These are phyloP conservation scores for Anser cygnoides DNA, from an alignment of 2,113 vertebrate species.

Conservation along the genomic window DNA sequence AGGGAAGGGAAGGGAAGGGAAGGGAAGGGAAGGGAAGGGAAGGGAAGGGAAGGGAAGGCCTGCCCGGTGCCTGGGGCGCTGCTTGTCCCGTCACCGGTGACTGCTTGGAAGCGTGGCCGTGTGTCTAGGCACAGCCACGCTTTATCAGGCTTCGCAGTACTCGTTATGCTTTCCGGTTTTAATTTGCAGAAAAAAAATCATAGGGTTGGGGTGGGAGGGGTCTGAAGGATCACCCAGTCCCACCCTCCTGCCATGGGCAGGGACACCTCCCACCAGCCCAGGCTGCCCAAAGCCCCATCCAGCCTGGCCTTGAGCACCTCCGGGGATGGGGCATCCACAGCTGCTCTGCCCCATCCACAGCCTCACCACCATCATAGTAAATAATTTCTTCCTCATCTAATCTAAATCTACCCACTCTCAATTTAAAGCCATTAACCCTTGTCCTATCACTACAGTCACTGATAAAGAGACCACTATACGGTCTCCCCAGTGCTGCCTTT, in stretches of 20 bases:
- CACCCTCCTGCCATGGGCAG: no score
- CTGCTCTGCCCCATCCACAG: not conserved
- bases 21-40: no score
- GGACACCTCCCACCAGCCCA: not conserved
- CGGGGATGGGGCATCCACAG: not conserved
- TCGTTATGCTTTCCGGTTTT: not conserved
- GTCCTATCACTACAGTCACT: not conserved
- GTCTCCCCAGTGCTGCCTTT: not conserved
- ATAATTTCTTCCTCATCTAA: not conserved
- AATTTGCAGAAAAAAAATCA: not conserved
- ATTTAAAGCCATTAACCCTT: not conserved
- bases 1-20: no score
- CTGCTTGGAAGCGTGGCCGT: accelerated
- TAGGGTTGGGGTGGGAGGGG: not conserved
- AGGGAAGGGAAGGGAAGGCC: no score
- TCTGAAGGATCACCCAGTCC: not conserved
- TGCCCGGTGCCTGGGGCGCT: not conserved
- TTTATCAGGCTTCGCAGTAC: accelerated
- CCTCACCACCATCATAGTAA: not conserved
- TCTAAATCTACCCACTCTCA: not conserved
- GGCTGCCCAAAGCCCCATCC: not conserved
- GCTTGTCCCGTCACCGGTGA: accelerated
- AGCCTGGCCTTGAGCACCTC: not conserved
- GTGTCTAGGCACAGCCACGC: accelerated
- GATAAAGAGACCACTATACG: not conserved